phyloP scores from a whole-genome alignment of 2,888 invertebrate species.

The Cotesia congregata region DNA sequence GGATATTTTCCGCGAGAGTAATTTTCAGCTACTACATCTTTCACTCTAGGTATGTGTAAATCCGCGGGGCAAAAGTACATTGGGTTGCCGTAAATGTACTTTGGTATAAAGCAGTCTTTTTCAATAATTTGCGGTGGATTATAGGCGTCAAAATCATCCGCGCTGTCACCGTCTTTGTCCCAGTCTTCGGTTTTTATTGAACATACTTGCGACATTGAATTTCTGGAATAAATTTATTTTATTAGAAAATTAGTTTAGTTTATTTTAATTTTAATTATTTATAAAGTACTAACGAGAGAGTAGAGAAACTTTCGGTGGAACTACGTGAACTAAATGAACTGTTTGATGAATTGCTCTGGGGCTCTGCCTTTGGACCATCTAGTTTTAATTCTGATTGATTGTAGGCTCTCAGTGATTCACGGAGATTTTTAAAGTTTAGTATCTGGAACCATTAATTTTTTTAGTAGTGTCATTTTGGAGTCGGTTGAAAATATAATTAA shows the following conservation, averaged over 20 bases:
- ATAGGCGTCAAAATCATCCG: constrained; percentile 47
- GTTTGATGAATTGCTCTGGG: not conserved
- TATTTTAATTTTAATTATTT: not conserved
- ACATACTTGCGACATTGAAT: not conserved
- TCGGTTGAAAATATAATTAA: not conserved
- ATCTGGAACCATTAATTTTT: not conserved
- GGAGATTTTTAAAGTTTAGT: not conserved
- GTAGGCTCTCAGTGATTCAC: not conserved
- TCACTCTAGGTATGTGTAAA: constrained; percentile 40
- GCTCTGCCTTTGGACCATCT: not conserved
- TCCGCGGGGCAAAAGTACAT: constrained; percentile 53
- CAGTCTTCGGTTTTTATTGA: constrained; percentile 47
- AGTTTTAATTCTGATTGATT: not conserved
- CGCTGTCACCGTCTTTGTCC: constrained; percentile 57
- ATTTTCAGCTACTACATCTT: not conserved
- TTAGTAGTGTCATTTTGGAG: not conserved
- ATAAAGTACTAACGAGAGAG: not conserved
- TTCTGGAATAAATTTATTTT: not conserved
- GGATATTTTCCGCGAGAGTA: constrained; percentile 15
- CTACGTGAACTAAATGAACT: not conserved
- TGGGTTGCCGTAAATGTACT: not conserved
- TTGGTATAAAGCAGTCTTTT: not conserved
- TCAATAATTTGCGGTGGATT: constrained; percentile 19
- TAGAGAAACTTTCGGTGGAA: not conserved
- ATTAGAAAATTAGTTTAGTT: not conserved